Evolutionary conservation across 2,888 invertebrate genomes (phyloP).

Genomic region (Stictocephala bisonia): DNA sequence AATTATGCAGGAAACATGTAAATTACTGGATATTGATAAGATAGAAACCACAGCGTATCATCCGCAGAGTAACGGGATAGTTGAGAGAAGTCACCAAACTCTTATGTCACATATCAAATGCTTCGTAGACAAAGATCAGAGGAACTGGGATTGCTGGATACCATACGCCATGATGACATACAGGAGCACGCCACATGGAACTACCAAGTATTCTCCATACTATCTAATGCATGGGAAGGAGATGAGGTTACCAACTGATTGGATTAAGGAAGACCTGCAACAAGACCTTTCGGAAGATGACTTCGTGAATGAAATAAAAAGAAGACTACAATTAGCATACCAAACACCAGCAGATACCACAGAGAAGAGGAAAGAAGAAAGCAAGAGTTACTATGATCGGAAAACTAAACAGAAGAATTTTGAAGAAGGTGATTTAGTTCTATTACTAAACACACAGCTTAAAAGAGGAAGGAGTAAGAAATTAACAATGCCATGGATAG

Average conservation of each 20-base stretch:
- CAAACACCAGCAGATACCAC: no score
- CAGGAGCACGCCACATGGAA: conserved; percentile 57
- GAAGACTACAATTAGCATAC: no score
- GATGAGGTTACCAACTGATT: conserved; percentile 21
- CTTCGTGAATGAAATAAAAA: no score
- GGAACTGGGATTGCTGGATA: conserved; percentile 61
- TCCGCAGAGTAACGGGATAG: conserved; percentile 59
- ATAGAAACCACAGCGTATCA: conserved; percentile 57
- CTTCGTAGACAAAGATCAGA: conserved; percentile 58
- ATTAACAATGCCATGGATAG: no score
- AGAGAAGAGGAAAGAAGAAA: no score
- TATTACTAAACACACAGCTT: no score
- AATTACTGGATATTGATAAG: conserved; percentile 11
- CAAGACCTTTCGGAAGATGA: no score
- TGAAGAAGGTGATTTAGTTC: no score
- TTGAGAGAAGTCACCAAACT: conserved; percentile 61
- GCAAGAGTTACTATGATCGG: no score
- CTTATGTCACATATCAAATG: conserved; percentile 60
- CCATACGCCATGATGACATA: conserved; percentile 59
- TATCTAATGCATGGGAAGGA: conserved; percentile 46
- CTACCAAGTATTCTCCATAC: conserved; percentile 52
- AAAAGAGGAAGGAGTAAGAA: no score
- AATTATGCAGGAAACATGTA: conserved; percentile 58
- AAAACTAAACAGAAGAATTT: no score
- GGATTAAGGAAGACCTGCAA: no score